Evolutionary conservation across 2,113 vertebrate genomes (phyloP).

Genomic region (Pterocles orientalis): DNA sequence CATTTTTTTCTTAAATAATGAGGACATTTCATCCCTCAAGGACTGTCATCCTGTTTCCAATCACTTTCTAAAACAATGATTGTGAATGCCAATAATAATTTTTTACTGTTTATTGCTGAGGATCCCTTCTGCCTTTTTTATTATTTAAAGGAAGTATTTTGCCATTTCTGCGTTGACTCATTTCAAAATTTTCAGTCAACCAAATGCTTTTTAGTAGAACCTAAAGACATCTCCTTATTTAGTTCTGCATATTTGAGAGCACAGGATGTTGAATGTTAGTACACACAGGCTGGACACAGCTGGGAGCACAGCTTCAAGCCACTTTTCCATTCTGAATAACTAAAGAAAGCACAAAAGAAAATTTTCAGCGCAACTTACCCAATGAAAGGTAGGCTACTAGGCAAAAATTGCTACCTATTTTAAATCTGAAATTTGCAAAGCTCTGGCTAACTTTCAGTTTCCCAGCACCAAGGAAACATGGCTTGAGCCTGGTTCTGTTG

Average conservation of each 20-base stretch:
- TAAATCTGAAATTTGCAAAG: not conserved
- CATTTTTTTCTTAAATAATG: not conserved
- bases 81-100: not conserved
- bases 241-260: not conserved
- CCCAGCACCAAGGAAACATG: not conserved
- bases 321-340: conserved; percentile 10
- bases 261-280: conserved; percentile 42
- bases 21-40: not conserved
- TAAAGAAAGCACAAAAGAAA: conserved; percentile 4
- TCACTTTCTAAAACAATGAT: not conserved
- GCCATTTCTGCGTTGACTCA: conserved; percentile 1
- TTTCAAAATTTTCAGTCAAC: conserved; percentile 28
- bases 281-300: conserved; percentile 22
- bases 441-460: not conserved
- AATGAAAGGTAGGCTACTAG: not conserved
- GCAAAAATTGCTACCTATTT: not conserved
- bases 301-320: conserved; percentile 45
- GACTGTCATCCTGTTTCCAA: not conserved
- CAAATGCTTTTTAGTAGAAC: conserved; percentile 16
- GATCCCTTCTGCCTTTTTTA: not conserved
- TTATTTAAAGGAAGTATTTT: not conserved
- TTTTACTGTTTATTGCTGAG: not conserved
- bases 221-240: conserved; percentile 46
- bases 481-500: not conserved
- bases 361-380: not conserved